phyloP scores from a whole-genome alignment of 2,113 vertebrate species.

The Rhea americana region DNA sequence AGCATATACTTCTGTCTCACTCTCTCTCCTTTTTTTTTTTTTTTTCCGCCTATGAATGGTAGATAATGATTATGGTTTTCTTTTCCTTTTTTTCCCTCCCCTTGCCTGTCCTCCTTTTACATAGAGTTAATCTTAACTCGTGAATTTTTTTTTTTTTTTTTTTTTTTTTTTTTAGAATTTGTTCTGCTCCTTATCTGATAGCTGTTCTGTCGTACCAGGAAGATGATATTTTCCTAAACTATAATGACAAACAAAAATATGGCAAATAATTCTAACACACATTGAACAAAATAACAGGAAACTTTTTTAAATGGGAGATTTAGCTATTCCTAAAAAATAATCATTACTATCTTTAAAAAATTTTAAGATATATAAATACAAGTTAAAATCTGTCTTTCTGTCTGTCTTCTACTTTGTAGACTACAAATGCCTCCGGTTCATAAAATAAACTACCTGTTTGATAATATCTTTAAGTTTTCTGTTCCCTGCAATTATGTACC shows the following conservation, averaged over 20 bases:
- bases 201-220: not conserved
- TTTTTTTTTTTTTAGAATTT: conserved; percentile 39
- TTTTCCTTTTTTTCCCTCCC: not conserved
- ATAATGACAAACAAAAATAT: conserved; percentile 20
- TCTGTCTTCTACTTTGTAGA: not conserved
- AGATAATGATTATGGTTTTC: conserved; percentile 23
- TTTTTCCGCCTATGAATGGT: not conserved
- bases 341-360: not conserved
- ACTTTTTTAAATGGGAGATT: not conserved
- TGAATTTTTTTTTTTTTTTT: not conserved
- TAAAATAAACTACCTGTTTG: conserved; percentile 20
- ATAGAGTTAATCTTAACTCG: conserved; percentile 51
- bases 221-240: conserved; percentile 47
- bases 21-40: rapidly evolving
- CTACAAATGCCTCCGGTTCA: conserved; percentile 16
- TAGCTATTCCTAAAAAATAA: not conserved
- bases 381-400: not conserved
- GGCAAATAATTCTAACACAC: not conserved
- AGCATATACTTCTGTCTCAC: not conserved
- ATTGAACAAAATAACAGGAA: not conserved
- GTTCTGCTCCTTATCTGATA: conserved; percentile 47
- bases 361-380: conserved; percentile 13
- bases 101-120: conserved; percentile 50
- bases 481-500: conserved; percentile 5
- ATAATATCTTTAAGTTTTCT: conserved; percentile 52